Evolutionary conservation across 1,140 invertebrate species (phyloP).

Genomic region (Drosophila parvula): DNA sequence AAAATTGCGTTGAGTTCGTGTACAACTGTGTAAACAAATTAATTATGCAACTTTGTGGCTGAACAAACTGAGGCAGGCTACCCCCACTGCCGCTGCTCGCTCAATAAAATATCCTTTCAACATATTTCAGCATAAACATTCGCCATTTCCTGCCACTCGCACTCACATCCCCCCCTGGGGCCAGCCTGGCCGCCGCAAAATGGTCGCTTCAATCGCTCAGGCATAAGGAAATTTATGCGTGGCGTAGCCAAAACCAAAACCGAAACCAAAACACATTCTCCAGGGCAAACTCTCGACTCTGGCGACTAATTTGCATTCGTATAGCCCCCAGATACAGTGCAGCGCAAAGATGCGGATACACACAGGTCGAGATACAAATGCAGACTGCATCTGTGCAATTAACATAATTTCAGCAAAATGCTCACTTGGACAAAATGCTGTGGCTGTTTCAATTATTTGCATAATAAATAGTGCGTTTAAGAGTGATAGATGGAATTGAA

Average conservation of each 20-base stretch:
- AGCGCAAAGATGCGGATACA: constrained; percentile 17
- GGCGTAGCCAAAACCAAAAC: constrained; percentile 56
- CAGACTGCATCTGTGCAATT: constrained; percentile 62
- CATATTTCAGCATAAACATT: constrained; percentile 71
- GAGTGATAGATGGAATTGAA: neutral
- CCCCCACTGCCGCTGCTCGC: constrained; percentile 20
- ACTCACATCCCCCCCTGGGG: constrained; percentile 1
- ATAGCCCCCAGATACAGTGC: constrained; percentile 48
- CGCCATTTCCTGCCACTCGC: constrained; percentile 35
- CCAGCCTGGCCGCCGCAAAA: constrained; percentile 30
- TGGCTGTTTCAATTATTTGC: constrained; percentile 1
- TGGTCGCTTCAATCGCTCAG: constrained; percentile 55
- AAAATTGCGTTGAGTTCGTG: constrained; percentile 56
- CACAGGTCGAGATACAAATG: constrained; percentile 31
- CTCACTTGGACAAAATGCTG: constrained; percentile 51
- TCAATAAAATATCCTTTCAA: constrained; percentile 71
- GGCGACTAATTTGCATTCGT: constrained; percentile 65
- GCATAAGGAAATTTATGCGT: constrained; percentile 78
- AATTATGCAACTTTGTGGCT: constrained; percentile 73
- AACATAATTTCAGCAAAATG: constrained; percentile 72
- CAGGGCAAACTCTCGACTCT: constrained; percentile 42
- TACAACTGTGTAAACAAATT: constrained; percentile 83
- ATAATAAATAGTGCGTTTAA: constrained; percentile 5
- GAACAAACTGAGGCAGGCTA: constrained; percentile 15
- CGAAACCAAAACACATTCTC: constrained; percentile 67